phyloP scores from a whole-genome alignment of 1,140 invertebrate species.

The Cryptotermes secundus region DNA sequence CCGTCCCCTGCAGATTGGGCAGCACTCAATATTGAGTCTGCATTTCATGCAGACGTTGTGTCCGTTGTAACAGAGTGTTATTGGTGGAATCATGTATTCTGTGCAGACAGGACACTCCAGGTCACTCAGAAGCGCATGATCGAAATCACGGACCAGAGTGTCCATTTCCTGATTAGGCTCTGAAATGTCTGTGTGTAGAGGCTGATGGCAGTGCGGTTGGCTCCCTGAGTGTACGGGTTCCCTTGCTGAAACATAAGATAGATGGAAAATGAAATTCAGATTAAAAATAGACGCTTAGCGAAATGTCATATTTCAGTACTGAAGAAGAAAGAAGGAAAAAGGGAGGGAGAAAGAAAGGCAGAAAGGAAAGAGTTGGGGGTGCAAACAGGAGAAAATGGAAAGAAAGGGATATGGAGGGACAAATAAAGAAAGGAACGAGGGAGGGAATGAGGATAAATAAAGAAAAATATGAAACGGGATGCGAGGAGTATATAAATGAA shows the following conservation, averaged over 20 bases:
- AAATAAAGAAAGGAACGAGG: background rate
- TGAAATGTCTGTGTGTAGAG: background rate
- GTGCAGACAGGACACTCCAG: constrained; percentile 79
- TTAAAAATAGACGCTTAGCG: background rate
- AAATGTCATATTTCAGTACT: background rate
- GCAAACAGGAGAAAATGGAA: background rate
- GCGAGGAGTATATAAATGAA: too few species aligned
- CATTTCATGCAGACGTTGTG: constrained; percentile 75
- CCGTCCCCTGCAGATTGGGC: constrained; percentile 70
- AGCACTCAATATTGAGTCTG: constrained; percentile 62
- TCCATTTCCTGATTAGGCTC: background rate
- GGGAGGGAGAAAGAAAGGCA: background rate
- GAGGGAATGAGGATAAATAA: background rate
- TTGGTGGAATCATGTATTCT: constrained; percentile 72
- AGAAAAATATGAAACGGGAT: background rate
- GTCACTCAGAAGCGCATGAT: background rate
- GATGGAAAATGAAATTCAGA: background rate
- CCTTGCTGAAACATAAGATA: background rate
- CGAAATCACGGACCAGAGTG: background rate
- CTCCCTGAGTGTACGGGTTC: background rate
- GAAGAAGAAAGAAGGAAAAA: background rate
- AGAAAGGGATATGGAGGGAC: background rate
- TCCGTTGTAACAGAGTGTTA: constrained; percentile 71
- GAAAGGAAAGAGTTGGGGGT: background rate
- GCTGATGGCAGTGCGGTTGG: background rate